Base-by-base conservation (phyloP, 2,888 invertebrate species). In the Crepidodera aurea region DNA sequence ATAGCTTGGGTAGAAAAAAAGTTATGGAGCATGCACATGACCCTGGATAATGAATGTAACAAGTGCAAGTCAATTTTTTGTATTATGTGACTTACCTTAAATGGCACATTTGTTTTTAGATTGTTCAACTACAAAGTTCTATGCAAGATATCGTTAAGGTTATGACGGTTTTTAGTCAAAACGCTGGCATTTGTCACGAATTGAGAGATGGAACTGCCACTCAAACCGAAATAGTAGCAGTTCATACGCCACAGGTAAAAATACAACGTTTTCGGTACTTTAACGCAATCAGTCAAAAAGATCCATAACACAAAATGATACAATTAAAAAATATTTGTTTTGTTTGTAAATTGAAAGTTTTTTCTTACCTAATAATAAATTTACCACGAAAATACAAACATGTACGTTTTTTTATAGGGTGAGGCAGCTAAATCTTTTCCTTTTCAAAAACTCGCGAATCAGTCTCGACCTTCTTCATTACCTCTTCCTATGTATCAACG, bases 171-270 rank as follows among this genome's bases (percentile, higher is more conserved):
- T 84, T 86, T 67, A 77, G 78, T 72, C 79, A 80, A 69, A 77
- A 69, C 29, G 76, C 74, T 7, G 71, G 67, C 8, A 63, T 77
- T 29, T 75, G 73, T 71, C 72, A 60, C 19, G 60, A 64, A 62
- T 54, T 67, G 55, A 75, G 71, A 32, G 83, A 84, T 62, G 87
- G 85, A 10, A 85, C 84, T 68, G 84, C 85, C 59, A 93, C 93
- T 5, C 93, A 93, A 82, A 93, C 93, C 0, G 93, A 93, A 82
- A 88, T 93, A 69, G 84, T 88, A 8, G 92, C 92, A 0, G 90
- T 93, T 6, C 85, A 88, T 71, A 91, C 92, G 3, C 92, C 92
- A 4, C 89, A 89, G 83, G 86, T 89, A 82, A 81, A 53, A 29
- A 40, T 22, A 18, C 29, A 13, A 50, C 56, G 3, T 27, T 37